phyloP scores from a whole-genome alignment of 2,888 invertebrate genomes.

The Lathronympha strigana region DNA sequence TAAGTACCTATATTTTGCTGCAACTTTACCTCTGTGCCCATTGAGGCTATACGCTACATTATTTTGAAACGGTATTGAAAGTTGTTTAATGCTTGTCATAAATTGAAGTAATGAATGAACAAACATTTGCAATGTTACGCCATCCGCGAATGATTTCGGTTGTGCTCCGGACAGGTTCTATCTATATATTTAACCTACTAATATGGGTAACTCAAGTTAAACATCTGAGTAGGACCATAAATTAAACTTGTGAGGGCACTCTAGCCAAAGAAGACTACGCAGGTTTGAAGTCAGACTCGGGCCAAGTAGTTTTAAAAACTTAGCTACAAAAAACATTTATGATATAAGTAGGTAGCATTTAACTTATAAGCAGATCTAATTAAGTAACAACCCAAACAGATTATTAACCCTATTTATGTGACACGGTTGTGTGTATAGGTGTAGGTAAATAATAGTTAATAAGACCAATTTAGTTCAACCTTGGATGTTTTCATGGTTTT shows the following conservation, averaged over 20 bases:
- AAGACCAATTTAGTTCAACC: slow-evolving; percentile 14
- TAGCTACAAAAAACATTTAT: too few relatives aligned
- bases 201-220: too few relatives aligned
- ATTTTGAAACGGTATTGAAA: slow-evolving; percentile 30
- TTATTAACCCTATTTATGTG: too few relatives aligned
- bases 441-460: slow-evolving; percentile 7
- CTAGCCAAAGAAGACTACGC: too few relatives aligned
- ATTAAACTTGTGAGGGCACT: too few relatives aligned
- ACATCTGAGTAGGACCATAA: too few relatives aligned
- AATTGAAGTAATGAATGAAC: slow-evolving; percentile 26
- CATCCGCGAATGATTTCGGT: background rate
- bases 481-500: slow-evolving; percentile 18
- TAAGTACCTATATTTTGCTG: background rate
- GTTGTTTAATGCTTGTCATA: slow-evolving; percentile 30
- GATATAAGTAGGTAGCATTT: too few relatives aligned
- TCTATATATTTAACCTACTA: background rate
- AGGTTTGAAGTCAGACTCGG: too few relatives aligned
- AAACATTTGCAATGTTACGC: slow-evolving; percentile 14
- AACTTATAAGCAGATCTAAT: too few relatives aligned
- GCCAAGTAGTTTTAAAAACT: too few relatives aligned
- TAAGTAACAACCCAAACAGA: too few relatives aligned
- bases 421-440: too few relatives aligned
- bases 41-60: slow-evolving; percentile 18
- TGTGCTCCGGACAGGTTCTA: background rate
- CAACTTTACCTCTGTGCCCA: slow-evolving; percentile 14